A percentile compares a stretch with the other conserved stretches of the same genome.
phyloP scores from a whole-genome alignment of 2,888 invertebrate species.

The Latrodectus elegans region DNA sequence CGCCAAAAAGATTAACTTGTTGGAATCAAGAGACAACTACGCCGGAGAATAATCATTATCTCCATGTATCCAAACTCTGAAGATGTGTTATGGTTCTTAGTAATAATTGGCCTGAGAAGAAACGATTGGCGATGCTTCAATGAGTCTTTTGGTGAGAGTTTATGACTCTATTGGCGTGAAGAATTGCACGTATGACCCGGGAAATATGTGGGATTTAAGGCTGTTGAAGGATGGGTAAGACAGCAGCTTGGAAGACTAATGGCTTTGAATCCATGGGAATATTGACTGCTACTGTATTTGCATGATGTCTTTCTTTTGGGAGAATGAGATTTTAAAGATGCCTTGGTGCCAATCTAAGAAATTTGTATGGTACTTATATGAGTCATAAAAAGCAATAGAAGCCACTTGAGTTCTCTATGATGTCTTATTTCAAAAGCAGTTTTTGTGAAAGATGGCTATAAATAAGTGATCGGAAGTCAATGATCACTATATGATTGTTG shows the following conservation, averaged over 20 bases:
- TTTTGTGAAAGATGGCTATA: not conserved
- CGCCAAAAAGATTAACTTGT: not conserved
- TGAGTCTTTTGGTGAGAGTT: conserved; percentile 20
- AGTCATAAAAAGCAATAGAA: too few species aligned
- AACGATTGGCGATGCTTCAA: conserved; percentile 50
- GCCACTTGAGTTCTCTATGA: too few species aligned
- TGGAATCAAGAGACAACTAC: not conserved
- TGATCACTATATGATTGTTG: not conserved
- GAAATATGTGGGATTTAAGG: conserved; percentile 21
- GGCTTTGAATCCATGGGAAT: conserved; percentile 17
- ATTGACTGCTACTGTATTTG: conserved; percentile 10
- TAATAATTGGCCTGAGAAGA: conserved; percentile 6
- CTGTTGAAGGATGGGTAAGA: conserved; percentile 10
- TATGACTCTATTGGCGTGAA: conserved; percentile 53
- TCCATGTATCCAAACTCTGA: not conserved
- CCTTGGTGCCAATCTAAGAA: not conserved
- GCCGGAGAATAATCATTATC: not conserved
- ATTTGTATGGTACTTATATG: not conserved
- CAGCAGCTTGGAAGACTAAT: conserved; percentile 24
- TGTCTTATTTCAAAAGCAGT: not conserved
- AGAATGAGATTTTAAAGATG: conserved; percentile 3
- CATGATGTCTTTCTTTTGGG: conserved; percentile 24
- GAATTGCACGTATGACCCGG: conserved; percentile 22
- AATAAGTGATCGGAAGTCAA: not conserved
- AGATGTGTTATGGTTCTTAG: not conserved